Evolutionary conservation across 2,888 invertebrate species (phyloP).

Genomic region (Parnassius mnemosyne): DNA sequence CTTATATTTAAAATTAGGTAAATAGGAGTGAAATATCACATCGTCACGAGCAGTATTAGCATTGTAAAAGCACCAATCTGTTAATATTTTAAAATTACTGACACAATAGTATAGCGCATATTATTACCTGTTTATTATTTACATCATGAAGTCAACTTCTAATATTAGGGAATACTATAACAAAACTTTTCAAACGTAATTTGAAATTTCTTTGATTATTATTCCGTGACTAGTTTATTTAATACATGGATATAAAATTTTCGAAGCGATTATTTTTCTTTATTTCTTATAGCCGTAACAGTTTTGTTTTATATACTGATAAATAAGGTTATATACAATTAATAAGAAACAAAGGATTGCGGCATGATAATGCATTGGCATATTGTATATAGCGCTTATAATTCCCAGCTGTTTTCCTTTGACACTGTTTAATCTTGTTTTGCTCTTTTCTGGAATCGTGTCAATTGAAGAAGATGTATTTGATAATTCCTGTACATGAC

Average conservation of each 20-base stretch:
- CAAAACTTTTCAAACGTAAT: conserved; percentile 28
- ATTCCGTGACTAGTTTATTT: conserved; percentile 70
- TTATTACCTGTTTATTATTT: conserved; percentile 57
- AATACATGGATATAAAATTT: conserved; percentile 21
- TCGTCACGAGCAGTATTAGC: conserved; percentile 60
- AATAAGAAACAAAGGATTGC: conserved; percentile 73
- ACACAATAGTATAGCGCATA: conserved; percentile 40
- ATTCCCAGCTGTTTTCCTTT: conserved; percentile 54
- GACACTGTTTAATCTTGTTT: conserved; percentile 58
- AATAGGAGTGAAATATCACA: conserved; percentile 64
- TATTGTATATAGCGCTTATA: conserved; percentile 63
- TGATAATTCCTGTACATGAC: conserved; percentile 4
- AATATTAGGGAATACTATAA: conserved; percentile 21
- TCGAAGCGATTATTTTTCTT: conserved; percentile 9
- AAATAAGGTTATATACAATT: conserved; percentile 76
- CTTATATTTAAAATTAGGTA: conserved; percentile 53
- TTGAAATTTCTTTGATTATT: conserved; percentile 35
- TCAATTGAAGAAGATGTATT: conserved; percentile 6
- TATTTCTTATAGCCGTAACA: conserved; percentile 55
- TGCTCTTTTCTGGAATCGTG: conserved; percentile 31
- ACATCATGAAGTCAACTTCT: conserved; percentile 45
- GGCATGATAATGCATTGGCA: conserved; percentile 78
- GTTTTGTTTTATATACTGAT: conserved; percentile 74
- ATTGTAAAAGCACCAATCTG: conserved; percentile 66
- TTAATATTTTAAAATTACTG: conserved; percentile 57